A percentile compares a stretch with the other conserved stretches of the same genome.
Conservation (phyloP, 1,140 invertebrate species). For the Cydia amplana region DNA sequence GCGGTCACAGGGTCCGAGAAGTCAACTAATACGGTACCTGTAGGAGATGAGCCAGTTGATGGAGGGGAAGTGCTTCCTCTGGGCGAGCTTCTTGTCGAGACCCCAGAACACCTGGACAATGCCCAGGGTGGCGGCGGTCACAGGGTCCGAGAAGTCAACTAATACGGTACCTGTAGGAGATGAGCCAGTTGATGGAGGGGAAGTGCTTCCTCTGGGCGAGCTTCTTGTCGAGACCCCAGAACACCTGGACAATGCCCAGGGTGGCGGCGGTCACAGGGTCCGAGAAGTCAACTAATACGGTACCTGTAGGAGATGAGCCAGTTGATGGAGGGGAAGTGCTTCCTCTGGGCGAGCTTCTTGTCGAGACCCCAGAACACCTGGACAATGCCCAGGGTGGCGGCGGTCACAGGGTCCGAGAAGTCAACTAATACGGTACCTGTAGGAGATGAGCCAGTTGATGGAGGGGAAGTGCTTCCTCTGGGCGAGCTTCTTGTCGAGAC, state of each 20-base stretch:
- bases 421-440: constrained; percentile 86
- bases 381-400: constrained; percentile 99
- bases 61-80: constrained; percentile 99
- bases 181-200: constrained; percentile 99
- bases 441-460: constrained; percentile 99
- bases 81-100: constrained; percentile 99
- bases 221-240: constrained; percentile 99
- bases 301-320: constrained; percentile 99
- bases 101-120: constrained; percentile 99
- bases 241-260: constrained; percentile 99
- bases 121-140: constrained; percentile 98
- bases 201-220: constrained; percentile 99
- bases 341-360: constrained; percentile 99
- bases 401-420: constrained; percentile 99
- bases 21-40: constrained; percentile 84
- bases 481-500: constrained; percentile 99
- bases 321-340: constrained; percentile 99
- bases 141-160: constrained; percentile 99
- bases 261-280: constrained; percentile 99
- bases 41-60: constrained; percentile 99
- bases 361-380: constrained; percentile 99
- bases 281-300: constrained; percentile 90
- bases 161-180: constrained; percentile 90
- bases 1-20: constrained; percentile 99
- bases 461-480: constrained; percentile 99